Percentiles rank a stretch among this genome's conserved stretches.
Conservation (phyloP, 2,888 invertebrate species). For the Zhengitettix transpicula region DNA sequence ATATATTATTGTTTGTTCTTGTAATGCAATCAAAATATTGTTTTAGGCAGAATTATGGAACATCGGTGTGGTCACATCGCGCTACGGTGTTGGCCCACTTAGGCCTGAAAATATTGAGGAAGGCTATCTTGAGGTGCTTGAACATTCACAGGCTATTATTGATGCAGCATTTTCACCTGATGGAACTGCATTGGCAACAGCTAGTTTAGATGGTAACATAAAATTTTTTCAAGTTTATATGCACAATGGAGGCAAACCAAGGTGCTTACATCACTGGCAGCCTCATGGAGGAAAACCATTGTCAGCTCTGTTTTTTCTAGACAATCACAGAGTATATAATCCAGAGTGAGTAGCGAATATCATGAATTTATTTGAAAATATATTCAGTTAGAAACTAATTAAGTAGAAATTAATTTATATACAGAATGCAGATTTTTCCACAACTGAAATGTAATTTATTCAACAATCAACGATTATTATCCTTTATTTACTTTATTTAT, state of each 20-base stretch:
- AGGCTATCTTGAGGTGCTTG: conserved; percentile 38
- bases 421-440: neutral
- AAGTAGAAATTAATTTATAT: neutral
- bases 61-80: conserved; percentile 28
- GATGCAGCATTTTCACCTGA: conserved; percentile 88
- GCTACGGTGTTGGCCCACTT: conserved; percentile 27
- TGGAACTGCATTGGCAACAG: conserved; percentile 85
- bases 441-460: too few species aligned
- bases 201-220: conserved; percentile 72
- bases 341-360: conserved; percentile 15
- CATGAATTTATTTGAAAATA: neutral
- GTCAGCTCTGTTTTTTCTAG: conserved; percentile 81
- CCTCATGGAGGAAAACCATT: conserved; percentile 81
- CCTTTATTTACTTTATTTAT: too few species aligned
- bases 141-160: conserved; percentile 48
- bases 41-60: conserved; percentile 37
- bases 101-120: conserved; percentile 25
- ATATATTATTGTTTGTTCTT: too few species aligned
- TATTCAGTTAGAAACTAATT: neutral
- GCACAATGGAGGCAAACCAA: conserved; percentile 47
- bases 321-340: conserved; percentile 65
- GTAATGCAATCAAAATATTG: neutral
- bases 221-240: conserved; percentile 83
- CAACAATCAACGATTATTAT: too few species aligned
- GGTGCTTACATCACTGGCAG: conserved; percentile 83